Base-by-base conservation (phyloP, 2,888 invertebrate species). In the Xestobium rufovillosum region DNA sequence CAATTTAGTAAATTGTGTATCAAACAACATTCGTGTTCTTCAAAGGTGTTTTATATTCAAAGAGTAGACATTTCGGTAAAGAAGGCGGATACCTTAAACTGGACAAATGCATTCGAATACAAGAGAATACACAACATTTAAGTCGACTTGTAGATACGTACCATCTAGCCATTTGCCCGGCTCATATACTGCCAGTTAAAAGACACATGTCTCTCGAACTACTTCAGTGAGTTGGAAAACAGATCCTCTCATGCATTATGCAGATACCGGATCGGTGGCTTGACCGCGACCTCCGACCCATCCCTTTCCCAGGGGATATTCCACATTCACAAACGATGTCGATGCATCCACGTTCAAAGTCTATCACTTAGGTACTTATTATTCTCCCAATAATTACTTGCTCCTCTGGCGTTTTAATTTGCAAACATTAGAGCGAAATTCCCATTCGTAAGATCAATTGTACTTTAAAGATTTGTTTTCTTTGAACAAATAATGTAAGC, bases 231-330 rank as follows among this genome's bases (percentile, higher is more conserved):
- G 49, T 48, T 46, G 50, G 55, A 55, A 53, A 54, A 50, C 49
- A 47, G 43, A 45, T 47, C 45, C 45, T 41, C 52, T 56, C 57
- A 57, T 59, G 53, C 54, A 60, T 60, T 53, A 59, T 56, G 55
- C 57, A 60, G 48, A 48, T 46, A 42, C 42, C 41, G 47, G 53
- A 56, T 55, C 52, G 53, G 48, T 52, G 51, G 52, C 53, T 57
- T 57, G 57, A 60, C 59, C 58, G 44, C 56, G 45, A 53, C 52
- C 51, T 49, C 45, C 47, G 53, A 49, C 55, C 55, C 52, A 6
- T 19, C 6, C 23, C 23, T n/a, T 8, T 6, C 23, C 23, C 23
- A 6, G 23, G 6, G 23, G 23, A n/a, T 6, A n/a, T n/a, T n/a
- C n/a, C n/a, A n/a, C n/a, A n/a, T n/a, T n/a, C n/a, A n/a, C n/a